Base-by-base conservation (phyloP, 1,140 invertebrate genomes). In the Drosophila pandora region DNA sequence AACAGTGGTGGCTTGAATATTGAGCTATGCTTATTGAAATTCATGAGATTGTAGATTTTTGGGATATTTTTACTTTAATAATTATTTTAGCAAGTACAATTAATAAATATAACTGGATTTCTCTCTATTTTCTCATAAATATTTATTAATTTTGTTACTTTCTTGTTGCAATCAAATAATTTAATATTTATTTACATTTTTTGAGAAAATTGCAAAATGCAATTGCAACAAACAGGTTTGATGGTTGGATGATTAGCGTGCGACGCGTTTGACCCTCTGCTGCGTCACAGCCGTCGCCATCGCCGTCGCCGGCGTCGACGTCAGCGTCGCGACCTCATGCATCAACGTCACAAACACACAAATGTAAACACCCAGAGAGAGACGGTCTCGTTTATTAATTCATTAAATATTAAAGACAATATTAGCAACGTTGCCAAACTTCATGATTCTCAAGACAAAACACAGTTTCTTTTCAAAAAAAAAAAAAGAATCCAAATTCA, bases 391-490 rank as follows among this genome's bases (percentile, higher is more conserved):
- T 68, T 83, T 84, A 76, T 80, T 84, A 73, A 84, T 84, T 76
- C 76, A 84, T 84, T 72, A 84, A 79, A 84, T 84, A 84, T 84
- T 84, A 85, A 84, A 80, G 81, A 43, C 43, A 63, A 57, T 28
- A 28, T 49, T 68, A 49, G 54, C 62, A 39, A 39, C 53, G 79
- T 82, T 82, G 79, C 79, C 79, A 63, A 61, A 83, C 37, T 82
- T 82, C 64, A 69, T 2, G 3, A 1, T 28, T n/a, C 39, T 32
- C 32, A 9, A 10, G 2, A 32, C 8, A 32, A 32, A 32, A 10
- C 8, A 8, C 2, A 7, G 32, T 3, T 32, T 61, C 59, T 70
- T 69, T 74, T 62, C 49, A 60, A 50, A 13, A 32, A n/a, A 59
- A 53, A 60, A 50, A 13, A 32, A 17, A n/a, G 10, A 65, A 70